Base-by-base conservation (phyloP, 2,113 vertebrate species). In the Plecotus auritus region DNA sequence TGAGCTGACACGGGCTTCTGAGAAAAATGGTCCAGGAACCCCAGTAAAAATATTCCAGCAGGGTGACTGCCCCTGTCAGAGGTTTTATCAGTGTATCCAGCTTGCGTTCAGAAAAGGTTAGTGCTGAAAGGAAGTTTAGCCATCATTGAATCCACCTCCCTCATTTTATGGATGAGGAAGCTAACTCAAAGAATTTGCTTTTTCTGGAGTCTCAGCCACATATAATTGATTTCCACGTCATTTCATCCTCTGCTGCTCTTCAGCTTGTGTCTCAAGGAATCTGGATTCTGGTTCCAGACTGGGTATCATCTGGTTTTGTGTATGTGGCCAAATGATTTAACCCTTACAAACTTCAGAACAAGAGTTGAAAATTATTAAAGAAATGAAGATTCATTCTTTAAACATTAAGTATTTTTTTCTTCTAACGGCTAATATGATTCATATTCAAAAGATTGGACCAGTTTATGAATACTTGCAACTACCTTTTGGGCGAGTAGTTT, bases 311-410 rank as follows among this genome's bases (percentile, higher is more conserved):
- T 84, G 66, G 59, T 17, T 91, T 92, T 51, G 23, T 56, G 7
- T 56, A 49, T 37, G 85, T 93, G 72, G 35, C 61, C 37, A 56
- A 49, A n/a, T 74, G 85, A 69, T 88, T 56, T 70, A 90, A 73
- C 37, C 84, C 72, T 93, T 86, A 26, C 1, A 70, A 70, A 54
- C 40, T 37, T 97, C 35, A 72, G n/a, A 84, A 47, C 54, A 90
- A 85, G 80, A 72, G 32, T 59, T 94, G 74, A 86, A 91, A 90
- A 85, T 91, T 47, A 37, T 61, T 93, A 85, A 61, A 90, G 59
- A 85, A 85, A 82, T 28, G 16, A 90, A 88, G 23, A 16, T 35
- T 87, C 5, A 56, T 90, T 94, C 32, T 83, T 95, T 66, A 95
- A 85, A 85, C 83, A 17, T 73, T 94, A 88, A 93, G 18, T 93